Evolutionary conservation across 1,140 invertebrate species (phyloP).

Genomic region (Rhopalosiphum padi): DNA sequence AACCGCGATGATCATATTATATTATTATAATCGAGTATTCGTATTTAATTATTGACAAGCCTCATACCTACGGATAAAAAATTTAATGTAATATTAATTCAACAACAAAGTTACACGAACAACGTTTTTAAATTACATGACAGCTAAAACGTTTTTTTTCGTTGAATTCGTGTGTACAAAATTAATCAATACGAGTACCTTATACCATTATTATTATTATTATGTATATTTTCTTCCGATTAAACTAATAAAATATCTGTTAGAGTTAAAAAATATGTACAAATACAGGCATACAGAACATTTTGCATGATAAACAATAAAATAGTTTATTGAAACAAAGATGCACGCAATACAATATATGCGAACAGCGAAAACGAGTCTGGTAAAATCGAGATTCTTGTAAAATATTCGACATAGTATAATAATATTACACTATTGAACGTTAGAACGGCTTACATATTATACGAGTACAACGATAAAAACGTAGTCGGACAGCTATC

Average conservation of each 20-base stretch:
- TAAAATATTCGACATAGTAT: neutral
- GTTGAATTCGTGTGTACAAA: constrained; percentile 29
- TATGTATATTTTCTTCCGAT: neutral
- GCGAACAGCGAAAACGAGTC: neutral
- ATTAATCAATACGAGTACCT: constrained; percentile 4
- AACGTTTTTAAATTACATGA: constrained; percentile 22
- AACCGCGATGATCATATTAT: neutral
- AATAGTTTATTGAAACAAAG: neutral
- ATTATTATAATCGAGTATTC: neutral
- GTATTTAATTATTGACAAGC: neutral
- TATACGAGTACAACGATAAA: neutral
- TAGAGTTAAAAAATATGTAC: neutral
- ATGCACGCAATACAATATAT: neutral
- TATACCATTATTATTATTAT: neutral
- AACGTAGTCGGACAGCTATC: neutral
- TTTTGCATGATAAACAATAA: neutral
- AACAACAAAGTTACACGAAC: neutral
- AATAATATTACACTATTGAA: neutral
- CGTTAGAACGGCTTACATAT: neutral
- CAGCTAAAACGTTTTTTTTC: constrained; percentile 2
- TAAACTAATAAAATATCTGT: neutral
- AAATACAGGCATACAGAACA: neutral
- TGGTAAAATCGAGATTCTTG: constrained; percentile 8
- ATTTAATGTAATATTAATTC: constrained; percentile 20
- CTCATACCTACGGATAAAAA: neutral